These are phyloP conservation scores for Atrichornis clamosus DNA, from an alignment of 2,113 vertebrate genomes.

Conservation along the genomic window DNA sequence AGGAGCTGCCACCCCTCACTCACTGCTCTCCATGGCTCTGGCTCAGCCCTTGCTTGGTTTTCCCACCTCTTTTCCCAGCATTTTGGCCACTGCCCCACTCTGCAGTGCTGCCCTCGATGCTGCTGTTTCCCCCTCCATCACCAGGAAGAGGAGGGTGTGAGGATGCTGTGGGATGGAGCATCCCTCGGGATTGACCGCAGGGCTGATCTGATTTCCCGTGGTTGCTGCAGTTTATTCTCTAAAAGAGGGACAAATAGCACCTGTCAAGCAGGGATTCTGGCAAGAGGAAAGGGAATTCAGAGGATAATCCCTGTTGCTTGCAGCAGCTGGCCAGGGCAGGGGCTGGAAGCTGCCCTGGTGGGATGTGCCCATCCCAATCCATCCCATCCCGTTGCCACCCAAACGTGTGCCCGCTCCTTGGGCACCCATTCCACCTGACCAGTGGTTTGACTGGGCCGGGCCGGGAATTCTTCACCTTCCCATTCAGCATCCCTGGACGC, in stretches of 20 bases:
- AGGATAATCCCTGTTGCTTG: fast-evolving
- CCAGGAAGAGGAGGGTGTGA: background rate
- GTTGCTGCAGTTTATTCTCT: background rate
- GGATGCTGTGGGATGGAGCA: background rate
- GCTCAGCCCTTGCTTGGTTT: background rate
- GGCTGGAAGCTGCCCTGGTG: fast-evolving
- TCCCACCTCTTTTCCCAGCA: background rate
- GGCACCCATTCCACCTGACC: background rate
- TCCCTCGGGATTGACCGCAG: fast-evolving
- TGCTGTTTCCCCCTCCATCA: fast-evolving
- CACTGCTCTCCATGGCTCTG: fast-evolving
- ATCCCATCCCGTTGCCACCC: background rate
- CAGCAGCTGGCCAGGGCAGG: background rate
- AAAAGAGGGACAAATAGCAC: background rate
- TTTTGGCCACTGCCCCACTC: fast-evolving
- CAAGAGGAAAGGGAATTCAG: background rate
- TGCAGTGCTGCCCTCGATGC: background rate
- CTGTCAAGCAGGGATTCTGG: background rate
- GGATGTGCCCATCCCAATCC: background rate
- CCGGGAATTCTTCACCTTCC: background rate
- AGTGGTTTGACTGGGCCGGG: background rate
- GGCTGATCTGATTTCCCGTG: background rate
- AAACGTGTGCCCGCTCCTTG: fast-evolving
- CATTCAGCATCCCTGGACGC: fast-evolving
- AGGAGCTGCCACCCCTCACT: fast-evolving